phyloP scores from a whole-genome alignment of 37 sponge, comb jelly and placozoan species.

The Corticium candelabrum region DNA sequence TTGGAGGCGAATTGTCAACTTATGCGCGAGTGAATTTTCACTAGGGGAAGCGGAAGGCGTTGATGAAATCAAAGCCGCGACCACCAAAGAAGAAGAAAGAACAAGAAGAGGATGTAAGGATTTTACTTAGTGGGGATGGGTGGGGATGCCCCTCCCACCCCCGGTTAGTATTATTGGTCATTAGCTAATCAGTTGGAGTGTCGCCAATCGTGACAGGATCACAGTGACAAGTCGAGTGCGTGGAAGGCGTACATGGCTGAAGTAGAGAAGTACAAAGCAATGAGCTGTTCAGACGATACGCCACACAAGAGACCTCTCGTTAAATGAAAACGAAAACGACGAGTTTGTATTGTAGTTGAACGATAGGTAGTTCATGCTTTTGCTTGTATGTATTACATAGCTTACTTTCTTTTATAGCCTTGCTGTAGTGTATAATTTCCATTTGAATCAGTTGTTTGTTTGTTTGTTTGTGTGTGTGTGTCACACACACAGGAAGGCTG shows the following conservation, averaged over 20 bases:
- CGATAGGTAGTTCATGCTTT: too few species aligned
- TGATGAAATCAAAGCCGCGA: constrained; percentile 37
- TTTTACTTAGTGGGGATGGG: not conserved
- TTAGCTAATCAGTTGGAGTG: not conserved
- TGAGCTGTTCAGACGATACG: constrained; percentile 58
- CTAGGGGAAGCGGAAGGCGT: constrained; percentile 53
- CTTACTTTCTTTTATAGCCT: too few species aligned
- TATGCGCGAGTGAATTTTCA: not conserved
- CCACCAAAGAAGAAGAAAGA: constrained; percentile 44
- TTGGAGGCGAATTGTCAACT: too few species aligned
- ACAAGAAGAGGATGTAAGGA: constrained; percentile 50
- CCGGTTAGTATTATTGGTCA: not conserved
- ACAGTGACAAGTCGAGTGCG: constrained; percentile 43
- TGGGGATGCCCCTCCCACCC: not conserved
- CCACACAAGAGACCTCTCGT: constrained; percentile 69
- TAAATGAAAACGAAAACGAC: constrained; percentile 49
- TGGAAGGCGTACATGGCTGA: constrained; percentile 92
- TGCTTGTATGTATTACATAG: too few species aligned
- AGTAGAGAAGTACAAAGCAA: constrained; percentile 65
- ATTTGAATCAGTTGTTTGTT: too few species aligned
- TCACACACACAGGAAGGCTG: too few species aligned
- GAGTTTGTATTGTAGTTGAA: too few species aligned
- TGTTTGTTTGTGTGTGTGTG: too few species aligned
- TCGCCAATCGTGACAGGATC: constrained; percentile 2
- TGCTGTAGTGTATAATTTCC: too few species aligned